These are phyloP conservation scores for Andrena cerasifolii DNA, from an alignment of 1,140 invertebrate genomes.

Conservation along the genomic window DNA sequence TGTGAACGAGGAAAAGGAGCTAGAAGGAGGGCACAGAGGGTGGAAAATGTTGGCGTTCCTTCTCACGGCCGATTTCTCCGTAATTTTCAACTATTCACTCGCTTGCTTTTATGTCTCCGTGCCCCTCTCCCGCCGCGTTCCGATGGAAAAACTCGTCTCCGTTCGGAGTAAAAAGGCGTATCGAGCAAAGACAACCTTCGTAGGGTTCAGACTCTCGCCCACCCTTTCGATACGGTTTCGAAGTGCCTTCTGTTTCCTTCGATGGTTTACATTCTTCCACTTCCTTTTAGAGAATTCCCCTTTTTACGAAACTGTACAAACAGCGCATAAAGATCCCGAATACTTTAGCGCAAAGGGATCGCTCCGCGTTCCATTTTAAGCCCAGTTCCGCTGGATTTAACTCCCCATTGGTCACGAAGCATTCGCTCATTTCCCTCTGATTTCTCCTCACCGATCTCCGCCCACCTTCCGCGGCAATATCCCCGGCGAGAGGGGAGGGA, in stretches of 20 bases:
- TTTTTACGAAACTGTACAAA: background rate
- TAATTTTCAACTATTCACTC: constrained; percentile 69
- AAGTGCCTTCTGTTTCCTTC: background rate
- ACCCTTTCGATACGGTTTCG: background rate
- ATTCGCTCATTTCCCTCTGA: background rate
- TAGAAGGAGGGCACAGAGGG: background rate
- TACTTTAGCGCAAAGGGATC: background rate
- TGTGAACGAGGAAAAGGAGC: background rate
- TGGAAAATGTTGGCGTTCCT: constrained; percentile 39
- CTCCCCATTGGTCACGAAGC: background rate
- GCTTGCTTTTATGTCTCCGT: constrained; percentile 38
- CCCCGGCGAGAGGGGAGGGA: background rate
- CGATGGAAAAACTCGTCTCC: constrained; percentile 33
- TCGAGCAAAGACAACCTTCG: background rate
- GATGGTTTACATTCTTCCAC: background rate
- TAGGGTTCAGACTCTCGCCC: background rate
- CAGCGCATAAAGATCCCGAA: background rate
- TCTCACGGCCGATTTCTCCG: constrained; percentile 55
- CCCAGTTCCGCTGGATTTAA: background rate
- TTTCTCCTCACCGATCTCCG: no score
- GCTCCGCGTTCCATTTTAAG: background rate
- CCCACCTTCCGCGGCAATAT: background rate
- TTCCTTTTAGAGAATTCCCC: background rate
- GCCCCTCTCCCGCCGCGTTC: background rate
- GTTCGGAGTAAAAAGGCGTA: background rate